Evolutionary conservation across 2,888 invertebrate genomes (phyloP), one percentile per base, ranked within the genome.

Genomic region (Pheosia tremula): DNA sequence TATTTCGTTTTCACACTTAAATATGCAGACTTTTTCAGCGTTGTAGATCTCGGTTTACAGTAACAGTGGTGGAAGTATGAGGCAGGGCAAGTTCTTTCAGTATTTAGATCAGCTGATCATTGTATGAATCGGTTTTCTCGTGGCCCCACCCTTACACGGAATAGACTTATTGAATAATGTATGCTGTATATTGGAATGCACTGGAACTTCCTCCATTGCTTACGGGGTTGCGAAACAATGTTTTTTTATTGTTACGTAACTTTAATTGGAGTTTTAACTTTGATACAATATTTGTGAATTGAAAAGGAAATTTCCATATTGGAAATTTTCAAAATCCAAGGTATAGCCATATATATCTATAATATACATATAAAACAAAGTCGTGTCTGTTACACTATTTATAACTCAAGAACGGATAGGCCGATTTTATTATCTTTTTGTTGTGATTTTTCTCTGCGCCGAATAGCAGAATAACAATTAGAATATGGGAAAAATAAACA

Each of bases 101-200:
- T 41, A 7, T 41, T 7, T 5, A 41, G 41, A 5, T 7, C 41
- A 8, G 3, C 9, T 8, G 8, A 3, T 43, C 9, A 11, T 54
- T 54, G 37, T 13, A 5, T 0, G 24, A 54, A 41, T n/a, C 54
- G 56, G 54, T 47, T 0, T 8, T 60, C 62, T 63, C 24, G 4
- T 61, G 63, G 67, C 72, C 47, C 36, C 36, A 55, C 65, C 13
- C 62, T 60, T 50, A 59, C 50, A 45, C 50, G 61, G 50, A 61
- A 62, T 62, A 63, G 62, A 61, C 69, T 69, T 71, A 70, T 71
- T 79, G 77, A 76, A 79, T 79, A 75, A 79, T 79, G 72, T 71
- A 78, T 79, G 71, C 13, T 69, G 69, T 72, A 62, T 64, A 71
- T 66, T 54, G 61, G 50, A 45, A 63, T 58, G 69, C 59, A 52